A percentile compares a stretch with the other conserved stretches of the same genome.
Evolutionary conservation across 2,888 invertebrate species (phyloP).

Genomic region (Atherix ibis): DNA sequence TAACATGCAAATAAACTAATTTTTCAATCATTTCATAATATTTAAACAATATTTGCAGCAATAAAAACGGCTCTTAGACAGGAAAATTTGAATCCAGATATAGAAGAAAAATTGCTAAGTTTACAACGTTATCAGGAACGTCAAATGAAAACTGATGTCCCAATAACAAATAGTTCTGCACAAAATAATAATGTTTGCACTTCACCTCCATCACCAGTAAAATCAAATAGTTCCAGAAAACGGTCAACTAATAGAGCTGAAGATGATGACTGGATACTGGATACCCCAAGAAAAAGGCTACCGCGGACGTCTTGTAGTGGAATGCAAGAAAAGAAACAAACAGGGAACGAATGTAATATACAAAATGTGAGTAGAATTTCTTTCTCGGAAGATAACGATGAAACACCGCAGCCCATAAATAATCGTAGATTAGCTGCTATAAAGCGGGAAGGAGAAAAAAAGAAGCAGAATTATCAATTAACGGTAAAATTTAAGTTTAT

Average conservation of each 20-base stretch:
- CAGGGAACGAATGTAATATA: not conserved
- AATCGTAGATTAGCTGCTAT: conserved; percentile 10
- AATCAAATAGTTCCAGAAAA: conserved; percentile 5
- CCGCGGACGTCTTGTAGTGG: conserved; percentile 3
- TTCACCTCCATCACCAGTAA: conserved; percentile 8
- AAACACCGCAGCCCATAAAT: conserved; percentile 8
- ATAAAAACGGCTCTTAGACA: conserved; percentile 84
- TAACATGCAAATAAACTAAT: too few species aligned
- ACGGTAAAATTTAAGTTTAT: conserved; percentile 10
- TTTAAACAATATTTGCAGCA: conserved; percentile 38
- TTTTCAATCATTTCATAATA: not conserved
- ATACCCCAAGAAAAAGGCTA: conserved; percentile 22
- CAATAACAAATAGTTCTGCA: not conserved
- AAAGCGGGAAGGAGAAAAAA: conserved; percentile 13
- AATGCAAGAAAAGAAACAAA: conserved; percentile 4
- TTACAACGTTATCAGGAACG: conserved; percentile 74
- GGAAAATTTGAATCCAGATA: conserved; percentile 81
- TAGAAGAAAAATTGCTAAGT: conserved; percentile 79
- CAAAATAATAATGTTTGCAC: not conserved
- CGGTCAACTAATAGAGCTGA: conserved; percentile 8
- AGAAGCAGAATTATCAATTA: conserved; percentile 13
- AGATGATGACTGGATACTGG: conserved; percentile 30
- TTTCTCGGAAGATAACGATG: conserved; percentile 8
- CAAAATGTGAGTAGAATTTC: conserved; percentile 3
- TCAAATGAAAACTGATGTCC: conserved; percentile 40